Percentiles rank a stretch among this genome's conserved stretches.
Evolutionary conservation across 1,140 invertebrate species (phyloP).

Genomic region (Venturia canescens): DNA sequence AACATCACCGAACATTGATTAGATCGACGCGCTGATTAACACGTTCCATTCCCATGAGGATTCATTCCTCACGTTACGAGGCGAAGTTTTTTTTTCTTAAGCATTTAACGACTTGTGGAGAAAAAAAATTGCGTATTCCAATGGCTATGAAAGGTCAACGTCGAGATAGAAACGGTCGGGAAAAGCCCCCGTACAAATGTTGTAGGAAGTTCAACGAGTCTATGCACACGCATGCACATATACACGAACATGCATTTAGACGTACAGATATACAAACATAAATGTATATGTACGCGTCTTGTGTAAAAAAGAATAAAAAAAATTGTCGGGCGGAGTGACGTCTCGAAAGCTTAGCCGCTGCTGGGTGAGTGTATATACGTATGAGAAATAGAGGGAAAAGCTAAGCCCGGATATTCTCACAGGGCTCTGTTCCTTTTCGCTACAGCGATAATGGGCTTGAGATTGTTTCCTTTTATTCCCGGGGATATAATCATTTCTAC

Average conservation of each 20-base stretch:
- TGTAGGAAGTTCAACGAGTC: background rate
- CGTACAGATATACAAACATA: too few relatives aligned
- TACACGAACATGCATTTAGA: too few relatives aligned
- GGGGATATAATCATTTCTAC: conserved; percentile 52
- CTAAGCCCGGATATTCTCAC: conserved; percentile 48
- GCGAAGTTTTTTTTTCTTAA: background rate
- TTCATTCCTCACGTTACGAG: too few relatives aligned
- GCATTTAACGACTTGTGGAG: background rate
- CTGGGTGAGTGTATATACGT: background rate
- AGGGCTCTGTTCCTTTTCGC: conserved; percentile 38
- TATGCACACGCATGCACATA: background rate
- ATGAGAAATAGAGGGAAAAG: conserved; percentile 36
- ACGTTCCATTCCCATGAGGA: too few relatives aligned
- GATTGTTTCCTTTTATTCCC: conserved; percentile 54
- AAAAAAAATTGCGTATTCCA: background rate
- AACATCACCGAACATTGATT: too few relatives aligned
- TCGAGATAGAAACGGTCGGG: background rate
- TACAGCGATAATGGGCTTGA: conserved; percentile 53
- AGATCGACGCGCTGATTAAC: too few relatives aligned
- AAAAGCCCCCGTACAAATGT: background rate
- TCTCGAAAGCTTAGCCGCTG: conserved; percentile 7
- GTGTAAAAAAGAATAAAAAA: background rate
- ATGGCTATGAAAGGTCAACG: background rate
- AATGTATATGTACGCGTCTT: background rate
- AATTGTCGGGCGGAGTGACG: background rate